Evolutionary conservation across 2,113 vertebrate genomes (phyloP), one percentile per base, ranked within the genome.

Genomic region (Xiphias gladius): DNA sequence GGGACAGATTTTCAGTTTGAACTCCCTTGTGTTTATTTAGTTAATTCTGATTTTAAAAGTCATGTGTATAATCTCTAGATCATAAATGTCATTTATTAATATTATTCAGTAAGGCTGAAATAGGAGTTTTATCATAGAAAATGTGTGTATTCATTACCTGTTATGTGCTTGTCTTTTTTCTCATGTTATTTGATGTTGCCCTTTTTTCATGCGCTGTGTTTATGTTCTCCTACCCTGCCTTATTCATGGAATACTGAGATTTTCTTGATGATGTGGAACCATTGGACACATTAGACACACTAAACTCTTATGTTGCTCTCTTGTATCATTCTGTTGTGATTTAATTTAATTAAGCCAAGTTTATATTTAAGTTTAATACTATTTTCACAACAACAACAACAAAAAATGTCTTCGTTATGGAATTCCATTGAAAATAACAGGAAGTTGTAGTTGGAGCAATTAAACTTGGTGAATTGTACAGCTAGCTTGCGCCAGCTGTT

Each of bases 381-480:
- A 13, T 61, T 61, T 61, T 4, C 57, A 28, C 57, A 59, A 59
- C 28, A 10, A 54, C n/a, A n/a, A n/a, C n/a, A 54, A 2, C 2
- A 10, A 50, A 54, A 46, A 54, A 54, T n/a, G 20, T 11, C 14
- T 20, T 61, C 1, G 32, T 24, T 28, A 0, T 9, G 2, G 0
- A 55, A 63, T 76, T 63, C 46, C 64, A 41, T 54, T 57, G 26
- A 70, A 82, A 68, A 22, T 19, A 9, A 5, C 28, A 20, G 30
- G 22, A 78, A 39, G 68, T 11, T 69, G 10, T 12, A 3, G 12
- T 20, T 20, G 48, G 9, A 39, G 13, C n/a, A 26, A 19, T 61
- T 30, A 61, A 4, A 20, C 2, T 8, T 59, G 7, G 2, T 1
- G 5, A 1, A 52, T n/a, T 22, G 50, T 22, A 12, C 50, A 16